phyloP scores from a whole-genome alignment of 2,888 invertebrate species.

The Ommatoiulus sabulosus region DNA sequence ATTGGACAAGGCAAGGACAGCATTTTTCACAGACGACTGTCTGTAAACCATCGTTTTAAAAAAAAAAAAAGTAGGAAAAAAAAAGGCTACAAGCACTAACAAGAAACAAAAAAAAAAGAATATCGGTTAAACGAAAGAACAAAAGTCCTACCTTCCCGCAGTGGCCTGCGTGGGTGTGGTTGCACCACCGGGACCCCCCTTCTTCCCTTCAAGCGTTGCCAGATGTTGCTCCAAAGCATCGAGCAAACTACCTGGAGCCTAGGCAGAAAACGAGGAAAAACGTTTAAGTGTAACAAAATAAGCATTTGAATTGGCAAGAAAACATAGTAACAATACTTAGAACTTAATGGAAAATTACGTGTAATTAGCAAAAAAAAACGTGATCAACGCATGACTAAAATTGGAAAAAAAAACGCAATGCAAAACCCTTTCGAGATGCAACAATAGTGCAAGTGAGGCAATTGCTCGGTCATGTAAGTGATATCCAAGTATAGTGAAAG shows the following conservation, averaged over 20 bases:
- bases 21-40: slow-evolving; percentile 89
- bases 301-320: too few relatives aligned
- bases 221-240: slow-evolving; percentile 98
- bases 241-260: slow-evolving; percentile 94
- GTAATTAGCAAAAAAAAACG: too few relatives aligned
- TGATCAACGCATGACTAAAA: too few relatives aligned
- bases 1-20: slow-evolving; percentile 87
- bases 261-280: slow-evolving; percentile 30
- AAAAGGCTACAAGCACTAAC: slow-evolving; percentile 56
- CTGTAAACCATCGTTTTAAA: slow-evolving; percentile 69
- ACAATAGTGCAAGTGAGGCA: too few relatives aligned
- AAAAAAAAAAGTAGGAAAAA: slow-evolving; percentile 61
- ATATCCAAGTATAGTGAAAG: too few relatives aligned
- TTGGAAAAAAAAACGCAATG: too few relatives aligned
- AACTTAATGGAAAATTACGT: too few relatives aligned
- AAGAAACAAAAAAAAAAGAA: slow-evolving; percentile 54
- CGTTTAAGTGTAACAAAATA: too few relatives aligned
- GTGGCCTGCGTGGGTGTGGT: slow-evolving; percentile 69
- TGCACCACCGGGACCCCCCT: slow-evolving; percentile 66
- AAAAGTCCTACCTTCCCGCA: slow-evolving; percentile 72
- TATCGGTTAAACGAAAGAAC: slow-evolving; percentile 53
- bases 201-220: slow-evolving; percentile 91
- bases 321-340: too few relatives aligned
- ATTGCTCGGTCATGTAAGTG: too few relatives aligned
- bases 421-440: too few relatives aligned